Evolutionary conservation across 2,888 invertebrate genomes (phyloP).

Genomic region (Mesorhabditis spiculigera): DNA sequence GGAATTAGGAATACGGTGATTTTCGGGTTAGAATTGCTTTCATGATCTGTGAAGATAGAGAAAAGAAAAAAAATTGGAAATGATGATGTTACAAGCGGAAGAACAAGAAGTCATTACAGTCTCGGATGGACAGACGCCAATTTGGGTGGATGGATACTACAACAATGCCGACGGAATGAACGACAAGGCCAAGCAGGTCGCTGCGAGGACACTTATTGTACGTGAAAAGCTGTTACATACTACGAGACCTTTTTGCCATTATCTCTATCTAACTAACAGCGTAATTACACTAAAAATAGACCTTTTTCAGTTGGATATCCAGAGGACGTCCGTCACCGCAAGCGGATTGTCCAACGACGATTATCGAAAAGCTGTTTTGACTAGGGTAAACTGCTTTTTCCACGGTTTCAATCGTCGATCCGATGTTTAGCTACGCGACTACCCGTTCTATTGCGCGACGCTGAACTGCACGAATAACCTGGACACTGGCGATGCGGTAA

Average conservation of each 20-base stretch:
- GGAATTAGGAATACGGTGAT: too few species aligned
- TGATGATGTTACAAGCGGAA: too few species aligned
- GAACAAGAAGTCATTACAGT: conserved; percentile 14
- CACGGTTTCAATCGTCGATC: not conserved
- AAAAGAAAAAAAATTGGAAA: too few species aligned
- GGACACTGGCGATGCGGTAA: not conserved
- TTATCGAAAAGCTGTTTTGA: not conserved
- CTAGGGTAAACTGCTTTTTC: not conserved
- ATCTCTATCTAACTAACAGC: too few species aligned
- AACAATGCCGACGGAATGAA: not conserved
- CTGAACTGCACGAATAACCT: conserved; percentile 1
- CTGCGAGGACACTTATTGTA: not conserved
- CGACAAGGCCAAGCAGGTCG: not conserved
- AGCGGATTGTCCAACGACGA: not conserved
- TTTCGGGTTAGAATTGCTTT: too few species aligned
- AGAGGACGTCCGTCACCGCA: not conserved
- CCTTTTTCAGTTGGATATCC: conserved; percentile 4
- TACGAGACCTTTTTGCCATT: too few species aligned
- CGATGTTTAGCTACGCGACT: not conserved
- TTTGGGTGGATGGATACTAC: conserved; percentile 25
- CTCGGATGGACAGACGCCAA: conserved; percentile 25
- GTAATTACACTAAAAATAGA: too few species aligned
- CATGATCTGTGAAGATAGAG: too few species aligned
- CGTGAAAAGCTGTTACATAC: too few species aligned
- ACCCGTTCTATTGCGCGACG: conserved; percentile 4